Evolutionary conservation across 2,797 vertebrate genomes (phyloP), one percentile per base, ranked within the genome.

Genomic region (Adelosebastes latens): DNA sequence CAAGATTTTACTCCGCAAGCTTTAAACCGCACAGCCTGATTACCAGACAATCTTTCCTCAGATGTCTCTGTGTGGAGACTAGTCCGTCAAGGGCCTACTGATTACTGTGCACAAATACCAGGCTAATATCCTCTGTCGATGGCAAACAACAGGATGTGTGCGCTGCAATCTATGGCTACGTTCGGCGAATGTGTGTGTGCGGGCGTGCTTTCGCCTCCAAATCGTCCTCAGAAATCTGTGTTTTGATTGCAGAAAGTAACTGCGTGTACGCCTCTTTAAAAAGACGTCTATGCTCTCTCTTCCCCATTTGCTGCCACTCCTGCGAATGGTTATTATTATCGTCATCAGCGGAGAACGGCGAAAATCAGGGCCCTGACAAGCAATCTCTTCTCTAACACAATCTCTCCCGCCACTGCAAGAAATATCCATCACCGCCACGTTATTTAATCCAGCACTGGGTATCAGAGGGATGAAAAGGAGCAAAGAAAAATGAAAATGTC

Each of bases 161-260:
- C 84, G 32, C 83, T 68, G 88, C 88, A 90, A 92, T 93, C 91
- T 90, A 62, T 39, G 72, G 68, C 53, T 53, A 14, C 0, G 53
- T 16, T 42, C 34, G 27, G 25, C 6, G 3, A 22, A 2, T 12
- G 53, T n/a, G 64, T 22, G 64, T n/a, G 72, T 2, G 64, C 11
- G 61, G 1, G 32, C 0, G 22, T 14, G 75, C 61, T 79, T 78
- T 63, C 72, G 73, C 81, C 75, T 85, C 72, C 62, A 7, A 24
- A 60, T 90, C 77, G 73, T 88, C 88, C 79, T 69, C 74, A 76
- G 78, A 94, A 89, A 93, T 91, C 89, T 82, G 76, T 94, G 93
- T 95, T 95, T 94, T 96, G 95, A 96, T 96, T 96, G 95, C 94
- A 80, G 88, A 93, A 81, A 91, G 92, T 92, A 92, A 94, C 94